Evolutionary conservation across 2,113 vertebrate genomes (phyloP).

Genomic region (Marmota flaviventris): DNA sequence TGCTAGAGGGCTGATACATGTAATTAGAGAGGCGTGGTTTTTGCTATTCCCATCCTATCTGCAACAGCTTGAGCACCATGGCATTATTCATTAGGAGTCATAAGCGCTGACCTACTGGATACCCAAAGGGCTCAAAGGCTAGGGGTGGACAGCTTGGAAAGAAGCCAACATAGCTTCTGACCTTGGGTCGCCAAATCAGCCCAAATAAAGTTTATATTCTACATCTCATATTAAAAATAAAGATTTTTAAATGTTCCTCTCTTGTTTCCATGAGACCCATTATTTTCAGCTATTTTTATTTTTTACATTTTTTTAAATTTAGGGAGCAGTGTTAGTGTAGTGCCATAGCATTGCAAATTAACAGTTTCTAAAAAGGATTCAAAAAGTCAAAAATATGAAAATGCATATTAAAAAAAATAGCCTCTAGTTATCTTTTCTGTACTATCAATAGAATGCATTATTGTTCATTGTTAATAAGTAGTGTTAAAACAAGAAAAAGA

Average conservation of each 20-base stretch:
- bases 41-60: conserved; percentile 63
- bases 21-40: conserved; percentile 74
- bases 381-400: conserved; percentile 67
- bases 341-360: conserved; percentile 68
- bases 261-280: conserved; percentile 62
- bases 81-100: conserved; percentile 78
- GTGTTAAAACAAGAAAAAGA: background rate
- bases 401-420: conserved; percentile 65
- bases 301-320: conserved; percentile 70
- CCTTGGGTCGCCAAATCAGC: conserved; percentile 61
- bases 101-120: conserved; percentile 66
- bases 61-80: conserved; percentile 40
- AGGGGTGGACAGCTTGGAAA: conserved; percentile 72
- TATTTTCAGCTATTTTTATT: conserved; percentile 70
- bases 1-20: conserved; percentile 68
- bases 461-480: conserved; percentile 58
- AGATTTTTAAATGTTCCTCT: conserved; percentile 43
- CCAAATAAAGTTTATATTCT: conserved; percentile 47
- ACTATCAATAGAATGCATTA: conserved; percentile 66
- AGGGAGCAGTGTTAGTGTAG: conserved; percentile 57
- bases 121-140: conserved; percentile 53
- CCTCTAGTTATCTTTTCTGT: conserved; percentile 50
- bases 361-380: conserved; percentile 67
- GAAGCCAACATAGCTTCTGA: conserved; percentile 55
- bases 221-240: conserved; percentile 16